phyloP scores from a whole-genome alignment of 2,797 vertebrate species.

The Pagetopsis macropterus region DNA sequence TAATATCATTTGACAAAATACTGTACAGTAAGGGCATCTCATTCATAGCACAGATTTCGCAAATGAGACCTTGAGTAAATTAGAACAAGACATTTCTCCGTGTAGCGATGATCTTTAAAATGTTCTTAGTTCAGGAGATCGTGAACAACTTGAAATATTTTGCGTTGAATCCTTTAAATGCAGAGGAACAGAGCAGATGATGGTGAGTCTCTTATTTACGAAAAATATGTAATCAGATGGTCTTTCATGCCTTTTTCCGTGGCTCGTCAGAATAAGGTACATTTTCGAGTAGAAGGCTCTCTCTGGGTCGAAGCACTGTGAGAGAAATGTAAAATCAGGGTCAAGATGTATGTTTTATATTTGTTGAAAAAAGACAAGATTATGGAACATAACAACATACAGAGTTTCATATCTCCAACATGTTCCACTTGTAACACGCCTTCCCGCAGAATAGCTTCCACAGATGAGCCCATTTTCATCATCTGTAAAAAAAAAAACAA shows the following conservation, averaged over 20 bases:
- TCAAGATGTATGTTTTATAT: neutral
- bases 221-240: neutral
- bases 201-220: constrained; percentile 24
- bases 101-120: constrained; percentile 1
- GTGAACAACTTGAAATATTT: constrained; percentile 17
- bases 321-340: neutral
- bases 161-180: constrained; percentile 13
- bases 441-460: constrained; percentile 80
- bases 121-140: neutral
- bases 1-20: constrained; percentile 36
- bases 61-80: constrained; percentile 3
- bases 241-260: constrained; percentile 72
- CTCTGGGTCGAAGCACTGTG: constrained; percentile 81
- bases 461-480: constrained; percentile 81
- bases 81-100: neutral
- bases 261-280: constrained; percentile 83
- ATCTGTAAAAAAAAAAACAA: constrained; percentile 69
- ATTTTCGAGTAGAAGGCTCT: constrained; percentile 81
- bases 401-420: constrained; percentile 66
- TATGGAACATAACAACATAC: constrained; percentile 61
- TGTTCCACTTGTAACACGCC: constrained; percentile 82
- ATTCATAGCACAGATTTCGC: constrained; percentile 2
- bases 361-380: neutral
- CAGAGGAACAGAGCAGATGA: constrained; percentile 2
- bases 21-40: constrained; percentile 27